These are phyloP conservation scores for Phoxinus dragarum DNA, from an alignment of 2,797 vertebrate genomes.

Conservation along the genomic window DNA sequence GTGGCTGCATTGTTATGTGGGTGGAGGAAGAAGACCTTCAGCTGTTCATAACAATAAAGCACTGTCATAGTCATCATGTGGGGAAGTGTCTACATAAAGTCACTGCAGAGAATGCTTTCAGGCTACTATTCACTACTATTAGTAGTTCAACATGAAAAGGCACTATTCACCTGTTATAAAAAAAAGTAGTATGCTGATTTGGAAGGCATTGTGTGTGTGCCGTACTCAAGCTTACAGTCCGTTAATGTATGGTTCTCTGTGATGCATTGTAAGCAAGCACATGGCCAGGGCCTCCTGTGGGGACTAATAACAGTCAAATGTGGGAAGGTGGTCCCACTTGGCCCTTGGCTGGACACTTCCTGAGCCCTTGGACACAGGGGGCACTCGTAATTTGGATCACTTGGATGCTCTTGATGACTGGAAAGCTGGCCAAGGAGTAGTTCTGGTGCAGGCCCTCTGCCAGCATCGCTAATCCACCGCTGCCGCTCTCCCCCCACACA, in stretches of 20 bases:
- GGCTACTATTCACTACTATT: neutral
- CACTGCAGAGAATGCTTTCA: neutral
- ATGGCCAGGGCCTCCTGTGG: conserved; percentile 62
- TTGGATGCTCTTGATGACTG: conserved; percentile 49
- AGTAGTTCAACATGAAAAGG: neutral
- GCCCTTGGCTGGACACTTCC: conserved; percentile 65
- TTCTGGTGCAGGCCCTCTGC: conserved; percentile 42
- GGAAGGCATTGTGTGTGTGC: conserved; percentile 34
- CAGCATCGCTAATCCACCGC: conserved; percentile 57
- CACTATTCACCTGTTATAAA: conserved; percentile 17
- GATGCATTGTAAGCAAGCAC: conserved; percentile 47
- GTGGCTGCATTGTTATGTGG: conserved; percentile 9
- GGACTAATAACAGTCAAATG: conserved; percentile 64
- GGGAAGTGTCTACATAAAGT: conserved; percentile 11
- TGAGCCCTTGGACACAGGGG: conserved; percentile 50
- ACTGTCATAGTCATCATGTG: conserved; percentile 23
- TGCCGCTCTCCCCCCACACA: conserved; percentile 30
- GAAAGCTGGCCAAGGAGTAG: conserved; percentile 53
- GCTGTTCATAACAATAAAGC: conserved; percentile 35
- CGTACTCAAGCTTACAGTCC: conserved; percentile 45
- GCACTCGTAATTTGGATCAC: conserved; percentile 53
- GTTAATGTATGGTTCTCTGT: conserved; percentile 60
- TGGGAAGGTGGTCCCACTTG: conserved; percentile 62
- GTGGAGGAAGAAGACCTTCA: conserved; percentile 37
- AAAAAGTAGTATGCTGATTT: conserved; percentile 8